phyloP scores from a whole-genome alignment of 2,888 invertebrate species.

The Leptopilina drosophilae region DNA sequence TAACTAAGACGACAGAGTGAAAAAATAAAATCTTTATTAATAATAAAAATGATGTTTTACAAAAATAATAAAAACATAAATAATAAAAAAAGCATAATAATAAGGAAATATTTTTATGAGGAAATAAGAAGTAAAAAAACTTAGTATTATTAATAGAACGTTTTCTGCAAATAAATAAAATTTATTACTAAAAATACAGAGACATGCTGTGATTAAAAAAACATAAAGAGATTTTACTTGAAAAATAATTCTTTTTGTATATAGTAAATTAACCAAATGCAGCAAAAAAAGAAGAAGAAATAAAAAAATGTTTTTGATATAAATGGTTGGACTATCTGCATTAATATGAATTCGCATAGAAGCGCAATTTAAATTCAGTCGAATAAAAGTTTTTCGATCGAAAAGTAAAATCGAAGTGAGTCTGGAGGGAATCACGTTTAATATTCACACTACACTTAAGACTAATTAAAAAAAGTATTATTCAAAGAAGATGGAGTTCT shows the following conservation, averaged over 20 bases:
- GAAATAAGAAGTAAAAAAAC: no score
- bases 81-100: no score
- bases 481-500: no score
- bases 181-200: no score
- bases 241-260: neutral
- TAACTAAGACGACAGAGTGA: no score
- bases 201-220: neutral
- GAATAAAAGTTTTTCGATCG: conserved; percentile 19
- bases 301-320: neutral
- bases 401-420: neutral
- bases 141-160: no score
- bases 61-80: no score
- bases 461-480: neutral
- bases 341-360: neutral
- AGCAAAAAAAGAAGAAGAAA: neutral
- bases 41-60: no score
- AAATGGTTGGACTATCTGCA: neutral
- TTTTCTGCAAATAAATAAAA: no score
- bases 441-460: conserved; percentile 14
- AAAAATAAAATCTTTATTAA: no score
- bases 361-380: conserved; percentile 7
- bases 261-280: neutral
- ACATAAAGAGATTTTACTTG: neutral
- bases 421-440: neutral
- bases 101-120: no score